Conservation (phyloP, 1,140 invertebrate genomes). For the Trachymyrmex cornetzi region DNA sequence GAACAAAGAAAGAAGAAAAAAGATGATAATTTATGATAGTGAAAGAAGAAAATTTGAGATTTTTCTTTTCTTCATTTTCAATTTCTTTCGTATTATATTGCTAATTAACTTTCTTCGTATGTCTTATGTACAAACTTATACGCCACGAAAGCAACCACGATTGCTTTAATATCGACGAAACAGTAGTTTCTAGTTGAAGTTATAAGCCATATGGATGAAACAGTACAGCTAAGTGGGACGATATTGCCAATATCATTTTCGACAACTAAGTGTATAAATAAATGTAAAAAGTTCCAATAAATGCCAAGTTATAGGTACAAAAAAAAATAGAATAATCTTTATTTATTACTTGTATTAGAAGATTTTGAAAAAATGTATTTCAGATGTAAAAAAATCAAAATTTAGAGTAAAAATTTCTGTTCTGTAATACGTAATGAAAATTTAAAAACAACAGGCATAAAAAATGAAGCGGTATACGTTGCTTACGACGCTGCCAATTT, state of each 20-base stretch:
- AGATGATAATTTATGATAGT: background rate
- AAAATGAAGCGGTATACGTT: background rate
- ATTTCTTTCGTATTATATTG: background rate
- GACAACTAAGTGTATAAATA: background rate
- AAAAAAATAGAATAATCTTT: background rate
- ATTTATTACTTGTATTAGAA: background rate
- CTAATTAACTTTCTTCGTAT: background rate
- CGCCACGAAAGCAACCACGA: background rate
- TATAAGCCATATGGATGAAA: background rate
- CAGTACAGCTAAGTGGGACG: background rate
- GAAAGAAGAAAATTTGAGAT: background rate
- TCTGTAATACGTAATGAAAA: background rate
- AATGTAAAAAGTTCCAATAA: background rate
- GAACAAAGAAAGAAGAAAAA: background rate
- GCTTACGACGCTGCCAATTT: background rate
- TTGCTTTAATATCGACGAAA: background rate
- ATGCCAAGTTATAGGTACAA: background rate
- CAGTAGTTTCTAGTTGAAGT: background rate
- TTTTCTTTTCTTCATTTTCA: background rate
- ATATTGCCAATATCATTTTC: background rate
- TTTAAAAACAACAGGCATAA: background rate
- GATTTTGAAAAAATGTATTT: background rate
- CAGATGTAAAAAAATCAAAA: background rate
- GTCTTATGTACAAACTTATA: conserved; percentile 7
- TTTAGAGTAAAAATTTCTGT: background rate